Evolutionary conservation across 2,113 vertebrate genomes (phyloP), one percentile per base, ranked within the genome.

Genomic region (Pelusios castaneus): DNA sequence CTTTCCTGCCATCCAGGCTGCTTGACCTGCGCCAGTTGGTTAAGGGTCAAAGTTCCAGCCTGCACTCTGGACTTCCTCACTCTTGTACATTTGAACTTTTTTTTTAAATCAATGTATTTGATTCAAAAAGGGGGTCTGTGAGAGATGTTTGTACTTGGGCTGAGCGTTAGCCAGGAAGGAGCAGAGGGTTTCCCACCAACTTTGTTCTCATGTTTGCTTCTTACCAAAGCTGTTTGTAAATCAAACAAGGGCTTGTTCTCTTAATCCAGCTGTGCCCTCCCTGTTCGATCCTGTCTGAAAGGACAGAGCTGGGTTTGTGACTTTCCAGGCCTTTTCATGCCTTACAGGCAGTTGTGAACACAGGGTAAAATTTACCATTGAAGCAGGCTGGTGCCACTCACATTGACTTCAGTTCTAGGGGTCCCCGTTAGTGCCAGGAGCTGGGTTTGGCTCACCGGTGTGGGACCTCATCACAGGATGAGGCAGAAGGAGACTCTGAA

Each of bases 221-320:
- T 95, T 95, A 94, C 85, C 21, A 3, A 89, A 95, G 41, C 80
- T 38, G 2, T 82, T 92, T 94, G 89, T 93, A 94, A 47, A 96
- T 95, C 96, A 95, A 95, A 92, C 0, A 1, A 88, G 87, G 91
- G 91, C 85, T 93, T 95, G 95, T 93, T 95, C 88, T 5, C 82
- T 90, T 89, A 89, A 88, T 88, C 94, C 93, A 93, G 93, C 95
- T 96, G 86, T 87, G 92, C 63, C 67, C 82, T 82, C 93, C 92
- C 80, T 88, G 55, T 94, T 95, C 96, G 95, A 96, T 94, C 93
- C 92, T 95, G 87, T 93, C 84, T 87, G 89, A 93, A 96, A 96
- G 97, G 93, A 90, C 88, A 90, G 95, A 52, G 55, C 88, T 96
- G 92, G 45, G 80, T 89, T n/a, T 31, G 83, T 96, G 95, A 95